These are phyloP conservation scores for Drosophila nebulosa DNA, from an alignment of 1,140 invertebrate species.

Conservation along the genomic window DNA sequence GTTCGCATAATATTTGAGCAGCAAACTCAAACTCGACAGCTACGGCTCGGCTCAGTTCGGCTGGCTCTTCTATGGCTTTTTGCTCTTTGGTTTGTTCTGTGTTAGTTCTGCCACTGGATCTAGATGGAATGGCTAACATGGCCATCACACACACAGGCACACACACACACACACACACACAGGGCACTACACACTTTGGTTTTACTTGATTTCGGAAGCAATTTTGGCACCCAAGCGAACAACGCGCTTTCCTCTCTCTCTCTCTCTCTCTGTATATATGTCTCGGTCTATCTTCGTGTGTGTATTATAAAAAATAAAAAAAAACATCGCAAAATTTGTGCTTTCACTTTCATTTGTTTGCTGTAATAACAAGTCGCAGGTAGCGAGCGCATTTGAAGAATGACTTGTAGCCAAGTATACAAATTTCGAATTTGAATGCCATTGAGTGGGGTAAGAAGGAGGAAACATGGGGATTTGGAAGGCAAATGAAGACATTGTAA, in stretches of 20 bases:
- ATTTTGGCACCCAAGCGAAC: conserved; percentile 73
- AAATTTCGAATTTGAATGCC: conserved; percentile 53
- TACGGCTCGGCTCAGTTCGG: conserved; percentile 19
- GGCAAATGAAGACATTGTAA: background rate
- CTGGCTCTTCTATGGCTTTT: conserved; percentile 41
- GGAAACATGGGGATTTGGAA: background rate
- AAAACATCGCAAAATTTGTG: conserved; percentile 70
- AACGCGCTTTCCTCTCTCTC: conserved; percentile 45
- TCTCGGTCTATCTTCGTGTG: conserved; percentile 11
- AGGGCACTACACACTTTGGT: conserved; percentile 29
- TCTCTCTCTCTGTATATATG: background rate
- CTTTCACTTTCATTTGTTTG: conserved; percentile 79
- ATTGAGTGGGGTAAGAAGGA: background rate
- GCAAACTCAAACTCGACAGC: conserved; percentile 80
- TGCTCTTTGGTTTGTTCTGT: conserved; percentile 58
- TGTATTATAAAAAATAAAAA: conserved; percentile 31
- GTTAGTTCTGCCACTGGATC: conserved; percentile 38
- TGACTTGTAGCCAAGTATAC: conserved; percentile 56
- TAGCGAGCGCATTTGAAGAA: conserved; percentile 63
- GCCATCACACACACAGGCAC: conserved; percentile 47
- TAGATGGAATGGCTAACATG: conserved; percentile 54
- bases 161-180: conserved; percentile 12
- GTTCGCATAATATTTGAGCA: conserved; percentile 81
- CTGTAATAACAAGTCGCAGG: conserved; percentile 73
- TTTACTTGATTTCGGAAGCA: conserved; percentile 74